Evolutionary conservation across 2,888 invertebrate species (phyloP), one percentile per base, ranked within the genome.

Genomic region (Melieria crassipennis): DNA sequence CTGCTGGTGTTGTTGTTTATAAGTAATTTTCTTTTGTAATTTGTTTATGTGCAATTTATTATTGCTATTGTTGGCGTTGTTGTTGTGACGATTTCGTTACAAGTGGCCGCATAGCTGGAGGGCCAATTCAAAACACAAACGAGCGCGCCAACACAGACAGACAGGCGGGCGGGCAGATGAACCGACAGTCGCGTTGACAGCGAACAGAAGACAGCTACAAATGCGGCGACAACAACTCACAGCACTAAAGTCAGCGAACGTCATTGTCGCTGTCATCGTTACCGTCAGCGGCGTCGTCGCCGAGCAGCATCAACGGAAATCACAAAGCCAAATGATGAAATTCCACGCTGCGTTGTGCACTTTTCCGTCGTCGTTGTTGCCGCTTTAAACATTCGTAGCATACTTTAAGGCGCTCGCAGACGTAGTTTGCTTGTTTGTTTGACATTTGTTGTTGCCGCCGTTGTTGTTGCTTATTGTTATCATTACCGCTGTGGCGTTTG

Each of bases 31-130:
- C 52, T 52, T 52, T 52, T 52, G 52, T 52, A 52, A 52, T 52
- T 52, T 52, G 52, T 52, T 13, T 66, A 60, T 65, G 65, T 65
- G 56, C 60, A 16, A 66, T 56, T 58, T 66, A 50, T 67, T 10
- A 60, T 52, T 52, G 11, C 9, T n/a, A 13, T 52, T 52, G 52
- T 52, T 52, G 11, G 52, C 9, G 52, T n/a, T 13, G 9, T 6
- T 52, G 11, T 52, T 11, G 6, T 52, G 5, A 11, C 11, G 6
- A 7, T 69, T 58, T 57, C 48, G 13, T 55, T 43, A 7, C 43
- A 57, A 56, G 64, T 55, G 57, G 47, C 10, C 30, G 52, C 7
- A 45, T 48, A 47, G 46, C 4, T 4, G 10, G 43, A 62, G 45
- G 52, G 30, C 30, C 30, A 30, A 30, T 3, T 3, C 30, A 30